phyloP scores from a whole-genome alignment of 2,797 vertebrate species.

The Liparis tanakae region DNA sequence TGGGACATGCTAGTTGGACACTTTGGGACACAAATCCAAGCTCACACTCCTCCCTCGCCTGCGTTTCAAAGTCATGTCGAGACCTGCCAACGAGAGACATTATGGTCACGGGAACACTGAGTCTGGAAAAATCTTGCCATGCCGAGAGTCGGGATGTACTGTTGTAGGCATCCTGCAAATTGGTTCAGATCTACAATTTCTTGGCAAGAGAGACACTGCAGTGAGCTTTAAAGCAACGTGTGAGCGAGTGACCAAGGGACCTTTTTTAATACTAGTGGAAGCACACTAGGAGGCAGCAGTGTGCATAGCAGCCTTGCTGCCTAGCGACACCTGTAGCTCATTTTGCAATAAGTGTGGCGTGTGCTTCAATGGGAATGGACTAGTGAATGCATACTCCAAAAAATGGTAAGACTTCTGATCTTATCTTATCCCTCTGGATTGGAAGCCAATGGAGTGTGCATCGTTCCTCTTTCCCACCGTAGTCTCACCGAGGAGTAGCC shows the following conservation, averaged over 20 bases:
- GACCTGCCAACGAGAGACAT: constrained; percentile 98
- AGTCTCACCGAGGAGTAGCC: constrained; percentile 83
- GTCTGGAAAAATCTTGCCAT: constrained; percentile 93
- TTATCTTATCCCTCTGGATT: constrained; percentile 73
- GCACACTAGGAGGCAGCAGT: constrained; percentile 90
- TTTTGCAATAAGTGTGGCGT: constrained; percentile 90
- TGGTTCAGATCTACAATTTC: constrained; percentile 76
- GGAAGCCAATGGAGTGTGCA: constrained; percentile 77
- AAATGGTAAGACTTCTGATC: constrained; percentile 88
- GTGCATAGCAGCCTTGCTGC: constrained; percentile 90
- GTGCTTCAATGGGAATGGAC: constrained; percentile 92
- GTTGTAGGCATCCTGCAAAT: constrained; percentile 67
- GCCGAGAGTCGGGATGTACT: constrained; percentile 76
- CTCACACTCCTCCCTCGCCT: constrained; percentile 97
- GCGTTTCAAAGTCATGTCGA: constrained; percentile 99
- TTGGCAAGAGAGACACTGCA: constrained; percentile 88
- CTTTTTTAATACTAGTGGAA: constrained; percentile 82
- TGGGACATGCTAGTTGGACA: constrained; percentile 87
- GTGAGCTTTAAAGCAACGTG: constrained; percentile 87
- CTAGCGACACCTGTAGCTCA: constrained; percentile 91
- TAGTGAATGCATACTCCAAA: constrained; percentile 93
- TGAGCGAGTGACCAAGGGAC: constrained; percentile 86
- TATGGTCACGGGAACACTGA: constrained; percentile 94
- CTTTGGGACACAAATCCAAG: constrained; percentile 85
- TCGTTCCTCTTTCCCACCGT: constrained; percentile 86